These are phyloP conservation scores for Malurus elegans DNA, from an alignment of 2,113 vertebrate genomes.

Conservation along the genomic window DNA sequence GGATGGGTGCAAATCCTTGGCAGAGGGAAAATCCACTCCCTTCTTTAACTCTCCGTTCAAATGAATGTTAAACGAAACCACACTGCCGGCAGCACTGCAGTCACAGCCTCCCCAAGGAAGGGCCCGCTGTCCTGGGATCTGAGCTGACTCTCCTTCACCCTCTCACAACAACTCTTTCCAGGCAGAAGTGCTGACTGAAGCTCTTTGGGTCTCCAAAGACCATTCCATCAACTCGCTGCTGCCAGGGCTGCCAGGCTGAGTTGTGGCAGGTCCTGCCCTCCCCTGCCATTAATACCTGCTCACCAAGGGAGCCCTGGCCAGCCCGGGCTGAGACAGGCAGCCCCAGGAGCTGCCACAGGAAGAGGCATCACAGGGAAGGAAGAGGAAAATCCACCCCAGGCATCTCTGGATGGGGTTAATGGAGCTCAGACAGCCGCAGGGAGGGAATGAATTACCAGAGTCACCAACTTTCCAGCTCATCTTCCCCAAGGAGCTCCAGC, in stretches of 20 bases:
- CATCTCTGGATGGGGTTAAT: not conserved
- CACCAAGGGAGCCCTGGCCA: not conserved
- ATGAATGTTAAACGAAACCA: not conserved
- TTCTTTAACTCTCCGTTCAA: not conserved
- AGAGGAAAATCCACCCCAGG: not conserved
- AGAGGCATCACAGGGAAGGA: not conserved
- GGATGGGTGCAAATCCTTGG: not conserved
- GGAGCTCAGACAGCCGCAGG: not conserved
- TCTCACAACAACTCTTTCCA: not conserved
- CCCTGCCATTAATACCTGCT: not conserved
- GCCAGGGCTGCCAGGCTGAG: constrained; percentile 42
- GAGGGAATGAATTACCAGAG: not conserved
- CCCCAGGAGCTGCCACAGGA: not conserved
- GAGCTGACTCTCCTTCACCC: not conserved
- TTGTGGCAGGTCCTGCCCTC: constrained; percentile 43
- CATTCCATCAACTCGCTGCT: not conserved
- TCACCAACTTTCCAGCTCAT: not conserved
- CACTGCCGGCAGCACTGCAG: not conserved
- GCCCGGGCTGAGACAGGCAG: not conserved
- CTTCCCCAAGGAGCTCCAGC: not conserved
- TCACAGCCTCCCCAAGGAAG: not conserved
- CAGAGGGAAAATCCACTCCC: not conserved
- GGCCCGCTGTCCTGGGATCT: not conserved
- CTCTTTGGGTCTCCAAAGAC: constrained; percentile 34
- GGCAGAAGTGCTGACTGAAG: constrained; percentile 36